phyloP scores from a whole-genome alignment of 2,888 invertebrate genomes.

The Augiades crinisus region DNA sequence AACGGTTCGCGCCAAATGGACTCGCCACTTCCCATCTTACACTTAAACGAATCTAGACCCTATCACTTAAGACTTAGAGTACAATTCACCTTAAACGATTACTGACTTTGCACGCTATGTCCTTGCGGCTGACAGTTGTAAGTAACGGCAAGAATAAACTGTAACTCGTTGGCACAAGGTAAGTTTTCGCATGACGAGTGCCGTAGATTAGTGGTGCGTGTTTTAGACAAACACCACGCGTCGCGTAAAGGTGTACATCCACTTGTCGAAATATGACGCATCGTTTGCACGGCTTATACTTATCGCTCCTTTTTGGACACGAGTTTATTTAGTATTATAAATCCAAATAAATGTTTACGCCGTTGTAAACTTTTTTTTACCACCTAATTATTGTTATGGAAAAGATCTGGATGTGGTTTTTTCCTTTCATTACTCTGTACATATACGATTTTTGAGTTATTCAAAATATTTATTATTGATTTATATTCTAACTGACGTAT shows the following conservation, averaged over 20 bases:
- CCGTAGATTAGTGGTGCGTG: constrained; percentile 7
- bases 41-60: neutral
- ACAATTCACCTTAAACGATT: neutral
- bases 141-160: neutral
- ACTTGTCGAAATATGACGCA: constrained; percentile 2
- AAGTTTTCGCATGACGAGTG: neutral
- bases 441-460: too few relatives aligned
- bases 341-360: neutral
- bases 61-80: neutral
- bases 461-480: too few relatives aligned
- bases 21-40: neutral
- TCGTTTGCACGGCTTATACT: neutral
- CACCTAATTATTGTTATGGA: too few relatives aligned
- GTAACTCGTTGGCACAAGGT: neutral
- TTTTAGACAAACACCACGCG: constrained; percentile 32
- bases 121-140: neutral
- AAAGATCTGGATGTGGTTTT: too few relatives aligned
- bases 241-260: constrained; percentile 34
- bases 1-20: neutral
- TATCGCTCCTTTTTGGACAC: neutral
- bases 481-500: too few relatives aligned
- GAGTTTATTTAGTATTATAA: neutral
- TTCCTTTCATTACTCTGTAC: too few relatives aligned
- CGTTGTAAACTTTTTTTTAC: too few relatives aligned
- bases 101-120: neutral